phyloP scores from a whole-genome alignment of 2,113 vertebrate species.

The Bubalus kerabau region DNA sequence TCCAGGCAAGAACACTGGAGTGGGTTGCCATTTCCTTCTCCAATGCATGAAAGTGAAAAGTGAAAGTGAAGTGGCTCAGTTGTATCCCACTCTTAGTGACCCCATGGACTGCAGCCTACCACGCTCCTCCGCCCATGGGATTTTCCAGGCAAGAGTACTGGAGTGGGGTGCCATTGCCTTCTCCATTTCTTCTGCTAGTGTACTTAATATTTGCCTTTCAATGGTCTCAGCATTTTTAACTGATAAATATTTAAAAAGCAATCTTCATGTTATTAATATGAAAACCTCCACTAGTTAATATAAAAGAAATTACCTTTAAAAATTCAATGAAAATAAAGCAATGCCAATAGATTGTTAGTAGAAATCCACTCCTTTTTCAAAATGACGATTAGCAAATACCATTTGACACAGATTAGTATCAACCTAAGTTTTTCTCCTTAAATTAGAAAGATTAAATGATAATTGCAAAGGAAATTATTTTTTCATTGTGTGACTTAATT shows the following conservation, averaged over 20 bases:
- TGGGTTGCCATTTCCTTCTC: too few relatives aligned
- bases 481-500: background rate
- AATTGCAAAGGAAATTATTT: background rate
- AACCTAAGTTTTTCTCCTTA: background rate
- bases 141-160: too few relatives aligned
- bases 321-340: background rate
- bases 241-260: background rate
- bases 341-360: background rate
- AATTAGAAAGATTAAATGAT: background rate
- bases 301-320: conserved; percentile 11
- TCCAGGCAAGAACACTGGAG: too few relatives aligned
- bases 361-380: background rate
- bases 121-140: too few relatives aligned
- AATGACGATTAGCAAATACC: background rate
- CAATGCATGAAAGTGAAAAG: too few relatives aligned
- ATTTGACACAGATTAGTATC: background rate
- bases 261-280: background rate
- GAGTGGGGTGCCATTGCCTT: too few relatives aligned
- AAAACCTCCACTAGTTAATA: background rate
- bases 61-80: too few relatives aligned
- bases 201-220: background rate
- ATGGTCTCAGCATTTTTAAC: background rate
- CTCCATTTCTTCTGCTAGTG: background rate
- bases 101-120: too few relatives aligned
- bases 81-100: too few relatives aligned